Base-by-base conservation (phyloP, 2,888 invertebrate genomes). In the Amorpha juglandis region DNA sequence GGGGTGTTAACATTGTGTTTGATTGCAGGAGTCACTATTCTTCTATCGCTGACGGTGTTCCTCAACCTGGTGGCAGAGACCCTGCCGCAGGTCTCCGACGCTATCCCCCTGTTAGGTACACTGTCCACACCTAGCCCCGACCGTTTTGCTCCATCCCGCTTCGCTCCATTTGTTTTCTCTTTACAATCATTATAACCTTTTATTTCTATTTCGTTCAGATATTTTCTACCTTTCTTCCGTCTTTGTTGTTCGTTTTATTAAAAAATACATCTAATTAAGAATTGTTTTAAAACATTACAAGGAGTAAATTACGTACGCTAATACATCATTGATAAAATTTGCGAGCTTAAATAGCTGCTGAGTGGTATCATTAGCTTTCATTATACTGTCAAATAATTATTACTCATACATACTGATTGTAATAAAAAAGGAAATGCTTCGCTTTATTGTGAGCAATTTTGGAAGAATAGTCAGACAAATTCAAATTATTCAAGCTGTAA, bases 11-110 rank as follows among this genome's bases (percentile, higher is more conserved):
- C 62, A 86, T 84, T 94, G 87, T 94, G 91, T 95, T 95, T 95
- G 96, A 95, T 97, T 97, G 94, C 97, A 98, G 98, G 98, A 95
- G 98, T 99, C 95, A 98, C 98, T 95, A 98, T 99, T 95, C 97
- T 99, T 94, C 98, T 99, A 94, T 99, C 99, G 94, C 97, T 99
- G 96, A 99, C 99, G 95, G 99, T 99, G 95, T 99, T 99, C 96
- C 97, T 99, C 95, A 98, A 99, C 95, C 97, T 99, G 95, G 99
- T 99, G 94, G 98, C 99, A 84, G 99, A 99, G 96, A 98, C 99
- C 95, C 98, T 99, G 97, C 99, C 99, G 94, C 98, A 98, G 96
- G 99, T 99, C 94, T 99, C 99, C 94, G 99, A 99, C 95, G 99
- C 99, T 94, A 98, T 99, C 95, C 99, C 99, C 94, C 95, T 99